Evolutionary conservation across 2,888 invertebrate species (phyloP).

Genomic region (Sericinus montela): DNA sequence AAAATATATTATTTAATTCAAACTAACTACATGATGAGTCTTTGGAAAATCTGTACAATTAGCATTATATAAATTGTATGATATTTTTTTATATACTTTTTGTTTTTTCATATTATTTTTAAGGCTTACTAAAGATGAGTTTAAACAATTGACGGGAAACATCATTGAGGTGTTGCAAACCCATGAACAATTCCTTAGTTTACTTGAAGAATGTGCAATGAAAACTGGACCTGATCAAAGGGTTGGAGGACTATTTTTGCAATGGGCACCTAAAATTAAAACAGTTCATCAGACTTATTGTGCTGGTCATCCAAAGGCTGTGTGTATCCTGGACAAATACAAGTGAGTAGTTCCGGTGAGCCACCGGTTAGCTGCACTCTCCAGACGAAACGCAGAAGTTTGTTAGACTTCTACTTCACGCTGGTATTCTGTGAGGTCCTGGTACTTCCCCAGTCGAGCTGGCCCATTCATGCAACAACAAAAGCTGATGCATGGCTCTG

Average conservation of each 20-base stretch:
- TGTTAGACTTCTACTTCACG: no score
- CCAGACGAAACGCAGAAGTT: no score
- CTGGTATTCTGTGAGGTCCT: no score
- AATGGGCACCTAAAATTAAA: conserved; percentile 90
- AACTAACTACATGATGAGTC: no score
- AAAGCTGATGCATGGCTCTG: no score
- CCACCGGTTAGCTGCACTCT: no score
- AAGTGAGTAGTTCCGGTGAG: conserved; percentile 81
- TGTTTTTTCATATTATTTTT: conserved; percentile 28
- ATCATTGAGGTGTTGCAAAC: conserved; percentile 91
- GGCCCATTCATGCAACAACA: no score
- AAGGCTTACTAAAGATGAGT: conserved; percentile 92
- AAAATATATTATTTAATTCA: no score
- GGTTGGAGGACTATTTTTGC: conserved; percentile 94
- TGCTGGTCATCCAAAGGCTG: conserved; percentile 95
- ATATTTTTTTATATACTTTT: no score
- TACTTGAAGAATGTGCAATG: conserved; percentile 88
- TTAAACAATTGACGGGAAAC: conserved; percentile 92
- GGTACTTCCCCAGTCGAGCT: no score
- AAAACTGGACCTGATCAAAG: conserved; percentile 87
- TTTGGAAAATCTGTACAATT: no score
- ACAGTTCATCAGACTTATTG: conserved; percentile 93
- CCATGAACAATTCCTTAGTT: conserved; percentile 88
- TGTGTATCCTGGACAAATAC: conserved; percentile 94
- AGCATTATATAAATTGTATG: no score